Evolutionary conservation across 2,888 invertebrate genomes (phyloP).

Genomic region (Acleris laterana): DNA sequence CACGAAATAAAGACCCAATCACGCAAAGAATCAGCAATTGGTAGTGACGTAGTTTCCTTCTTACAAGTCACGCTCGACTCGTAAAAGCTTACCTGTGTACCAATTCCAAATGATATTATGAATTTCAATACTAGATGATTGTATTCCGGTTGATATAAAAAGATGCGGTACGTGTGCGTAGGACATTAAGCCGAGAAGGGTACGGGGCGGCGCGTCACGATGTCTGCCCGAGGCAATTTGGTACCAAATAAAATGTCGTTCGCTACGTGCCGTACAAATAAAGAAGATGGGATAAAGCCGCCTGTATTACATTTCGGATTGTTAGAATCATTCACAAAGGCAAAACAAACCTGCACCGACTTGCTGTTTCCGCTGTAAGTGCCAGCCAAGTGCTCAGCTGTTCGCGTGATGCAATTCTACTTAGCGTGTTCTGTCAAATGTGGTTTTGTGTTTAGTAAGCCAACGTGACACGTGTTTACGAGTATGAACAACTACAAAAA

Average conservation of each 20-base stretch:
- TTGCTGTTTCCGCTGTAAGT: not conserved
- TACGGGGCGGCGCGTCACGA: constrained; percentile 71
- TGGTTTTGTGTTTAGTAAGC: not conserved
- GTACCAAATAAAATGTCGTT: constrained; percentile 83
- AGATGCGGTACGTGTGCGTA: constrained; percentile 69
- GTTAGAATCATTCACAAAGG: constrained; percentile 43
- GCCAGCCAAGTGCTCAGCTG: constrained; percentile 2
- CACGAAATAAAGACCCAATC: not conserved
- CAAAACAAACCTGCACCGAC: constrained; percentile 16
- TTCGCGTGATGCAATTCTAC: not conserved
- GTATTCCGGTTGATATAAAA: constrained; percentile 59
- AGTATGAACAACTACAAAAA: no score
- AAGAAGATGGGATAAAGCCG: constrained; percentile 75
- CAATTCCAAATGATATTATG: constrained; percentile 46
- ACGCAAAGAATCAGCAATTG: constrained; percentile 1
- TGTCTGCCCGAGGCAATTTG: constrained; percentile 80
- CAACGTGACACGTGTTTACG: not conserved
- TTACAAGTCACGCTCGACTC: constrained; percentile 16
- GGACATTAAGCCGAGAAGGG: constrained; percentile 73
- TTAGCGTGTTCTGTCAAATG: not conserved
- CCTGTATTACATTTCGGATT: constrained; percentile 67
- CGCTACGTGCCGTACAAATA: constrained; percentile 80
- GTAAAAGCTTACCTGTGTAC: constrained; percentile 33
- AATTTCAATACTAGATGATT: constrained; percentile 63
- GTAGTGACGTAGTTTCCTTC: constrained; percentile 1